Base-by-base conservation (phyloP, 1,140 invertebrate genomes). In the Drosophila persimilis region DNA sequence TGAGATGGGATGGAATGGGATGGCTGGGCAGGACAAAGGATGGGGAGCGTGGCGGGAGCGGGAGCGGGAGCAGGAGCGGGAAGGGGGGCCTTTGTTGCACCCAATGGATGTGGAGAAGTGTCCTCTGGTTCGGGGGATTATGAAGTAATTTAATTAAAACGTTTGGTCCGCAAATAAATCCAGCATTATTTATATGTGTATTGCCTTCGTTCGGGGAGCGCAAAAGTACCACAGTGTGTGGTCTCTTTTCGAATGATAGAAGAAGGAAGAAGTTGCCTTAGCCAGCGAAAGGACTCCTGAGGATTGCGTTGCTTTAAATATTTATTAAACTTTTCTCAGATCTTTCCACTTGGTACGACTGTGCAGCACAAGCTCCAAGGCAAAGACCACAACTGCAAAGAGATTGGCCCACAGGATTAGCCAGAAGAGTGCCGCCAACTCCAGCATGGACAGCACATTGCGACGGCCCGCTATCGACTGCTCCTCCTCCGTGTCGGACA, bases 131-230 rank as follows among this genome's bases (percentile, higher is more conserved):
- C 44, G 46, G 22, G 35, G 60, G 78, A 81, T 80, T 81, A 86
- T 85, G 69, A 86, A 85, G 77, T 86, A 77, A 85, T 85, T 81
- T 81, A 85, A 85, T 85, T 81, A 88, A 86, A 86, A 81, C 65
- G 69, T 54, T 59, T 72, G 48, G 29, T 48, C 46, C 54, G 60
- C 65, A 64, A 70, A 74, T 81, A 81, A 73, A 72, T 76, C 48
- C 31, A n/a, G 24, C 61, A 61, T 70, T 66, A 70, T 77, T 78
- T 78, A 83, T 78, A 13, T 39, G 35, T 39, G 2, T 35, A 35
- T 8, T 7, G 74, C 44, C 22, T 26, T 26, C 24, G 24, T 6
- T 26, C 24, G 24, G 24, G 24, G 24, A 31, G 7, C 26, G 39
- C n/a, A 22, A 39, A 43, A 22, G 44, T 64, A 41, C 11, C 48